Evolutionary conservation across 2,113 vertebrate genomes (phyloP).

Genomic region (Alethe castanea): DNA sequence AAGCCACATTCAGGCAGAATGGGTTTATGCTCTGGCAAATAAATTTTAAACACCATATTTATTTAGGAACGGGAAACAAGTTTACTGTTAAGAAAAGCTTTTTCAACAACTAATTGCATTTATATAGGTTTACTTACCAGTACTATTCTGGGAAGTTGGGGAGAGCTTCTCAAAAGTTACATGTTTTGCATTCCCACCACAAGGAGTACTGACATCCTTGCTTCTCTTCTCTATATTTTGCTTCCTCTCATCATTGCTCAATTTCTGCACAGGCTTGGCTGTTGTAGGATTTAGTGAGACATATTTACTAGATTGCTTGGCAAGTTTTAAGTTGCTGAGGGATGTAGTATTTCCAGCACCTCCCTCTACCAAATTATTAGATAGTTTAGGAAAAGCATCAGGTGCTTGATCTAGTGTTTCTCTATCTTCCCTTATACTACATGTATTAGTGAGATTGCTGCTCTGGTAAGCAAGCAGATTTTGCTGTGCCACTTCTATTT

Average conservation of each 20-base stretch:
- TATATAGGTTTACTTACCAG: slow-evolving; percentile 68
- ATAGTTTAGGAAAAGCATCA: background rate
- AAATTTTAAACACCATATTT: background rate
- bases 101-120: background rate
- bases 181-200: slow-evolving; percentile 49
- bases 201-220: background rate
- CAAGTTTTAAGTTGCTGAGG: background rate
- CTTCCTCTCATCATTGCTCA: background rate
- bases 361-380: background rate
- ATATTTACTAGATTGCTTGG: background rate
- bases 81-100: background rate
- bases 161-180: slow-evolving; percentile 61
- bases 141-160: background rate
- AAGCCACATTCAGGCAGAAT: slow-evolving; percentile 26
- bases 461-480: background rate
- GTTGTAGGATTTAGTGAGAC: background rate
- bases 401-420: background rate
- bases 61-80: background rate
- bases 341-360: background rate
- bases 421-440: background rate
- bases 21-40: slow-evolving; percentile 47
- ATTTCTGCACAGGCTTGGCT: background rate
- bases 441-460: background rate
- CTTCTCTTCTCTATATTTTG: background rate
- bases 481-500: background rate